Percentiles rank a stretch among this genome's conserved stretches.
These are phyloP conservation scores for Erithacus rubecula DNA, from an alignment of 2,797 vertebrate genomes.

Conservation along the genomic window DNA sequence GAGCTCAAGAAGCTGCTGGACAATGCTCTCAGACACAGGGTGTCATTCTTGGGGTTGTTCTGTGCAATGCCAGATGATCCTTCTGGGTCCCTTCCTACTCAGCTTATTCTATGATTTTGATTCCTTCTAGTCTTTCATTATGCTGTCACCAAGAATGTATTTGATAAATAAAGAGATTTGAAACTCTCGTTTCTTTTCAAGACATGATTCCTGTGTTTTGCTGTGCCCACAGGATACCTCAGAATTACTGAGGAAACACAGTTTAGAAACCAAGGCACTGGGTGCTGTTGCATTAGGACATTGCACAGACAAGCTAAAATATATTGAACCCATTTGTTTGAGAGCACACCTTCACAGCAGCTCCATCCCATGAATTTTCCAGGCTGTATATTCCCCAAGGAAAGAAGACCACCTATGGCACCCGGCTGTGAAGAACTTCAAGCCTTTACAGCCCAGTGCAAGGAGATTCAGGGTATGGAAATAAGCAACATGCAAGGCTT, in stretches of 20 bases:
- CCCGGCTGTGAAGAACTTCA: background rate
- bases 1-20: background rate
- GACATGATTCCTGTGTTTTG: background rate
- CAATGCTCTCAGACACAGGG: background rate
- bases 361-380: background rate
- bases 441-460: fast-evolving
- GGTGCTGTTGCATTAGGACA: background rate
- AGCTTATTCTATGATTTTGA: background rate
- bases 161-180: background rate
- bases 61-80: background rate
- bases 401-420: background rate
- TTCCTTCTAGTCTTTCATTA: background rate
- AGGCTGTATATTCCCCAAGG: background rate
- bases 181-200: background rate
- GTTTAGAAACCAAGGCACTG: background rate
- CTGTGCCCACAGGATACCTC: background rate
- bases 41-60: too few species aligned
- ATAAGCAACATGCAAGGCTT: background rate
- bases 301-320: background rate
- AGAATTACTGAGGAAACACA: background rate
- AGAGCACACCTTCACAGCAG: background rate
- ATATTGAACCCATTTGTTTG: background rate
- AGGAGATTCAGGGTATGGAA: background rate
- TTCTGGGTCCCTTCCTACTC: background rate
- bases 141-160: background rate